These are phyloP conservation scores for Scaptomyza reducta DNA, from an alignment of 2,888 invertebrate species.

Conservation along the genomic window DNA sequence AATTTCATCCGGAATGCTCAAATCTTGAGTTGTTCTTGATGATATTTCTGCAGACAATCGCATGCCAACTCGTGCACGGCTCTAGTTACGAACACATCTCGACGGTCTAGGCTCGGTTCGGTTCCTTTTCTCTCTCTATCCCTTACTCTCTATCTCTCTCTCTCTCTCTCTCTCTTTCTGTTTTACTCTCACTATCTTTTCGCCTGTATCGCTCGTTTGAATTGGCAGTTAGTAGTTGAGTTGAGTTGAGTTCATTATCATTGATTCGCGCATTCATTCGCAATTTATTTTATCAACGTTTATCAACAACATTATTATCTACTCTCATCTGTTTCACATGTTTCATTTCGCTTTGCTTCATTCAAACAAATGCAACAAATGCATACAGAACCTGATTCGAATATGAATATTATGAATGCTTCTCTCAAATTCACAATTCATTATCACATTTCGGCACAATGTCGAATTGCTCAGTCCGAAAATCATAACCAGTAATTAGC, in stretches of 20 bases:
- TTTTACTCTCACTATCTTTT: slow-evolving; percentile 22
- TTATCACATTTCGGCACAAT: slow-evolving; percentile 18
- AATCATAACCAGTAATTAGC: slow-evolving; percentile 13
- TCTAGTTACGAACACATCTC: slow-evolving; percentile 15
- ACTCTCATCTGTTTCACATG: slow-evolving; percentile 30
- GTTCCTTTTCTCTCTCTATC: slow-evolving; percentile 20
- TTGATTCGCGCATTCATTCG: slow-evolving; percentile 47
- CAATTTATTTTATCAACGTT: slow-evolving; percentile 36
- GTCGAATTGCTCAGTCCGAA: slow-evolving; percentile 42
- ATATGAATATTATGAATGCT: not conserved
- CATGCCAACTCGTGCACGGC: no score
- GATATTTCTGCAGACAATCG: no score
- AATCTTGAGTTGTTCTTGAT: not conserved
- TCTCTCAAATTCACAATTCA: not conserved
- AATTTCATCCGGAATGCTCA: not conserved
- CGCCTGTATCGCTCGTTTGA: slow-evolving; percentile 38
- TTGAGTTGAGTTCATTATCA: slow-evolving; percentile 52
- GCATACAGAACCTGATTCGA: not conserved
- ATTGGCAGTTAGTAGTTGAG: slow-evolving; percentile 66
- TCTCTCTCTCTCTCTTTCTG: not conserved
- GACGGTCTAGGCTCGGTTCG: slow-evolving; percentile 36
- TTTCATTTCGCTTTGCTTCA: slow-evolving; percentile 56
- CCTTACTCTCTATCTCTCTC: not conserved
- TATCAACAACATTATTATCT: slow-evolving; percentile 25
- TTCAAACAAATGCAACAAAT: slow-evolving; percentile 25